phyloP scores from a whole-genome alignment of 1,140 invertebrate species.

The Danaus plexippus region DNA sequence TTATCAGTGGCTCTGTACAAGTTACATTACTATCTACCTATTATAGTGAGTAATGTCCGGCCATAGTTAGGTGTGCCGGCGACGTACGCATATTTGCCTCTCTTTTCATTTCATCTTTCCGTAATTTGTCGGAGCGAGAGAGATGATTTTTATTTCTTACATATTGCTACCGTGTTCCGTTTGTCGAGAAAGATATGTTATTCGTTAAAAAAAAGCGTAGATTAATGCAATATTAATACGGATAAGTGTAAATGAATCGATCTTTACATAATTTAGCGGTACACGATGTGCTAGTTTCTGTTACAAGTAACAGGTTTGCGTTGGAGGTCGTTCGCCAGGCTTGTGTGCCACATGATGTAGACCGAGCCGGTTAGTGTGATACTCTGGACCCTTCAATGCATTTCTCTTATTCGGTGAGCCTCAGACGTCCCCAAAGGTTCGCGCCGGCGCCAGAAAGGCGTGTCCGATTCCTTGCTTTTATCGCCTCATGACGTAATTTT shows the following conservation, averaged over 20 bases:
- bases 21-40: slow-evolving; percentile 58
- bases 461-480: slow-evolving; percentile 57
- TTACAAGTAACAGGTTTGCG: slow-evolving; percentile 67
- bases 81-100: slow-evolving; percentile 68
- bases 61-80: slow-evolving; percentile 69
- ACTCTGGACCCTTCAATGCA: slow-evolving; percentile 48
- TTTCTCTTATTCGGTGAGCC: slow-evolving; percentile 41
- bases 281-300: slow-evolving; percentile 40
- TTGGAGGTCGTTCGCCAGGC: slow-evolving; percentile 62
- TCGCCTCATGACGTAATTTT: slow-evolving; percentile 64
- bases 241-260: slow-evolving; percentile 26
- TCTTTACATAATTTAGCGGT: slow-evolving; percentile 36
- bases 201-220: slow-evolving; percentile 30
- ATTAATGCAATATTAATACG: slow-evolving; percentile 26
- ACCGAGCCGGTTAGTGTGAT: slow-evolving; percentile 44
- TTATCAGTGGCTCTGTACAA: slow-evolving; percentile 53
- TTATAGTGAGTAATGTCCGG: slow-evolving; percentile 68
- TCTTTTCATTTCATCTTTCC: slow-evolving; percentile 49
- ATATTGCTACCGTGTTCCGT: slow-evolving; percentile 37
- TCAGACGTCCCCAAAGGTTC: slow-evolving; percentile 54
- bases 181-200: slow-evolving; percentile 37
- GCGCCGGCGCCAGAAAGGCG: slow-evolving; percentile 61
- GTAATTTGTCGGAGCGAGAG: slow-evolving; percentile 43
- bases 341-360: slow-evolving; percentile 55
- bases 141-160: slow-evolving; percentile 50